These are phyloP conservation scores for Drosophila triauraria DNA, from an alignment of 1,140 invertebrate genomes.

Conservation along the genomic window DNA sequence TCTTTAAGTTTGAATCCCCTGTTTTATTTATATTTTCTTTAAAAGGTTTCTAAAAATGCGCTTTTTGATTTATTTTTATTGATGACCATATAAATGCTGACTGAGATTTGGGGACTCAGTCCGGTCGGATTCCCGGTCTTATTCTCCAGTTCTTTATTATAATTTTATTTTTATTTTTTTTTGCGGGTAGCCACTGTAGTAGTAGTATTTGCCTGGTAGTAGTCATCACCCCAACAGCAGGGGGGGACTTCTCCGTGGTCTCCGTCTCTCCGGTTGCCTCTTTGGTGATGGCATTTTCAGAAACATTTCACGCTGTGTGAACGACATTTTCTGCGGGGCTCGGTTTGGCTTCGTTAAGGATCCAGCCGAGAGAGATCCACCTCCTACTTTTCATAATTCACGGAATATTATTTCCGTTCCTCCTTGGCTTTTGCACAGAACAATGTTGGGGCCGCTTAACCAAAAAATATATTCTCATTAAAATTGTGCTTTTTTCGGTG, in stretches of 20 bases:
- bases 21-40: slow-evolving; percentile 15
- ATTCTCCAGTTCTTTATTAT: neutral
- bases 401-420: slow-evolving; percentile 70
- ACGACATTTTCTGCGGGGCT: slow-evolving; percentile 76
- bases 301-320: slow-evolving; percentile 80
- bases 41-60: slow-evolving; percentile 66
- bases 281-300: slow-evolving; percentile 46
- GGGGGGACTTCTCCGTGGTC: slow-evolving; percentile 53
- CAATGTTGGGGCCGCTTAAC: slow-evolving; percentile 67
- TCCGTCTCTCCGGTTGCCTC: slow-evolving; percentile 14
- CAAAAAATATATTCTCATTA: slow-evolving; percentile 82
- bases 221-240: slow-evolving; percentile 78
- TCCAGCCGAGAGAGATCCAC: slow-evolving; percentile 26
- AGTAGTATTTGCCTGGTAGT: slow-evolving; percentile 62
- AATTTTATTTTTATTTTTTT: neutral
- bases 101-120: slow-evolving; percentile 33
- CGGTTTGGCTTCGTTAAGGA: slow-evolving; percentile 46
- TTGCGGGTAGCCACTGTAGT: slow-evolving; percentile 41
- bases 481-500: slow-evolving; percentile 79
- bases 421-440: slow-evolving; percentile 43
- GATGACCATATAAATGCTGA: slow-evolving; percentile 76
- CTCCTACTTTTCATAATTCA: slow-evolving; percentile 81
- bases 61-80: slow-evolving; percentile 84
- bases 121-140: neutral
- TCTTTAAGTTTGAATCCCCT: too few species aligned